Base-by-base conservation (phyloP, 2,113 vertebrate species). In the Hippocampus mohnikei region DNA sequence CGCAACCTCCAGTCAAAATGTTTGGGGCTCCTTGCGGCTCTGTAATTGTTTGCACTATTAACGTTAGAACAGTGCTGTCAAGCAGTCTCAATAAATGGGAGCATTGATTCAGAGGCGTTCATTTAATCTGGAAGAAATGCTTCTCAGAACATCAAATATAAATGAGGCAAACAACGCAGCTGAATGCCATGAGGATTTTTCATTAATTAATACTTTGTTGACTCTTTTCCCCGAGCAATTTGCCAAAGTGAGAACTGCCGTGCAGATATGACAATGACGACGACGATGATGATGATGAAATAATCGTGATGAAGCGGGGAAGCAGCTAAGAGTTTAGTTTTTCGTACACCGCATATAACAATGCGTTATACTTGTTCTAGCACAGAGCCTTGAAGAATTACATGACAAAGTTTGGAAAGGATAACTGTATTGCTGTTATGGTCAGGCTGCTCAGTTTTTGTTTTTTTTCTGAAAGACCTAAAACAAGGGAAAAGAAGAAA, bases 21-120 rank as follows among this genome's bases (percentile, higher is more conserved):
- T 67, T 82, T 77, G 76, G 61, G 67, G 72, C 44, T 60, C 25
- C 9, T 71, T 73, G 33, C 71, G 70, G 33, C 73, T 61, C 42
- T 66, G 25, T 62, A n/a, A 29, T n/a, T 20, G 44, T 64, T 18
- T 46, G 42, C 23, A 10, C n/a, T 23, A 2, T 27, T 44, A 25
- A 65, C 13, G 13, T 65, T 8, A 48, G 25, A 46, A 44, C 8
- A 27, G 46, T 4, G 25, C n/a, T 8, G n/a, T 63, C 37, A 41
- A 42, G 41, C n/a, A 18, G 42, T 23, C 41, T 27, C 41, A 9
- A 27, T 65, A 65, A 46, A 65, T 27, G n/a, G 42, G 23, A 65
- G 63, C 42, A 48, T 65, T 46, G 46, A 18, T 46, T 23, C 23
- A 0, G 12, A 27, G 6, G 63, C 6, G 41, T 46, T 65, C 2